A percentile compares a stretch with the other conserved stretches of the same genome.
These are phyloP conservation scores for Globodera ellingtonae DNA, from an alignment of 1,140 invertebrate genomes.

Conservation along the genomic window DNA sequence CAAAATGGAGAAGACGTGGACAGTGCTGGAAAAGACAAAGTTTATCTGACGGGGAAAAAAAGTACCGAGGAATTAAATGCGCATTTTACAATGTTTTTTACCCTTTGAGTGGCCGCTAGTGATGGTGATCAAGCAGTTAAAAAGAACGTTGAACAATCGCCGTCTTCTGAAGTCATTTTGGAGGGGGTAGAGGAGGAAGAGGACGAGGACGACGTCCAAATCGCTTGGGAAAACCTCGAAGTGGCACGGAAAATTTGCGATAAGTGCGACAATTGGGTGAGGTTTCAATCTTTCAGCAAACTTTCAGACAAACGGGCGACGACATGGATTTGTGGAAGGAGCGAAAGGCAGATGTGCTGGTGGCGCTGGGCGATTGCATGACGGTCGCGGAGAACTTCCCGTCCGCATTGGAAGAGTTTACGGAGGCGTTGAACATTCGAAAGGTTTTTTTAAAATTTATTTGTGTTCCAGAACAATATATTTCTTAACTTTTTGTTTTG, in stretches of 20 bases:
- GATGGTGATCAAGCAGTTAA: neutral
- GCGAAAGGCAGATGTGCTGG: constrained; percentile 29
- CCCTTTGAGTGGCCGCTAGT: neutral
- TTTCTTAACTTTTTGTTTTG: neutral
- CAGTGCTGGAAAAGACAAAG: constrained; percentile 19
- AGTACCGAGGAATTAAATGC: neutral
- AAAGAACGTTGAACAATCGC: neutral
- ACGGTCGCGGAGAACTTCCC: constrained; percentile 30
- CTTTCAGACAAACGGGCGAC: constrained; percentile 14
- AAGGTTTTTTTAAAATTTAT: constrained; percentile 18
- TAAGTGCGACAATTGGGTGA: constrained; percentile 10
- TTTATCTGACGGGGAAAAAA: neutral
- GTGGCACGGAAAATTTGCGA: constrained; percentile 40
- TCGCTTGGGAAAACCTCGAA: constrained; percentile 35
- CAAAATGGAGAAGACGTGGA: constrained; percentile 21
- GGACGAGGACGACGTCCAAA: constrained; percentile 15
- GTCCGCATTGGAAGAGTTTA: constrained; percentile 28
- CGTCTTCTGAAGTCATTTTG: neutral
- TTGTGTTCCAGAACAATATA: neutral
- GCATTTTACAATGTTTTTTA: no score
- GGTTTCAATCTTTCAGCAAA: neutral
- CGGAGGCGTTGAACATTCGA: constrained; percentile 23
- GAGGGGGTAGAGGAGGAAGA: constrained; percentile 20
- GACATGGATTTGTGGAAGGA: constrained; percentile 28
- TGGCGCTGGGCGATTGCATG: constrained; percentile 34